Evolutionary conservation across 2,888 invertebrate species (phyloP).

Genomic region (Augochlorella aurata): DNA sequence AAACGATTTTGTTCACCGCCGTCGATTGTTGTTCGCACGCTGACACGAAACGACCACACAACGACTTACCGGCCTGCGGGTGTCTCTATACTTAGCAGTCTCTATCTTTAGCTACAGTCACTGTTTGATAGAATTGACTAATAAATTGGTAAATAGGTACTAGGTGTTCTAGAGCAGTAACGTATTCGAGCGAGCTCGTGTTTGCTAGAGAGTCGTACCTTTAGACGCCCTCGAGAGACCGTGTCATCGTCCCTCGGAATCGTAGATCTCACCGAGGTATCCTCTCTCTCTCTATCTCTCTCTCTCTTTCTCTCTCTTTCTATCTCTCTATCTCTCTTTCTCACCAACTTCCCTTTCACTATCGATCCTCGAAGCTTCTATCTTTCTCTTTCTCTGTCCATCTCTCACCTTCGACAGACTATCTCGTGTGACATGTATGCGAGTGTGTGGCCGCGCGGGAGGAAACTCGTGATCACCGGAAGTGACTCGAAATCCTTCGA

Average conservation of each 20-base stretch:
- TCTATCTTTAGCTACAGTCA: conserved; percentile 75
- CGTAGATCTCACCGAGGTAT: conserved; percentile 41
- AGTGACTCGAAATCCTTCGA: not conserved
- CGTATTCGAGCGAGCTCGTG: conserved; percentile 71
- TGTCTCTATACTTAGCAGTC: conserved; percentile 75
- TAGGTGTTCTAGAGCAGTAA: conserved; percentile 76
- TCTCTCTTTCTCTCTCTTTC: not conserved
- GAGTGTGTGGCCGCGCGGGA: not conserved
- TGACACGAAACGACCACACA: conserved; percentile 41
- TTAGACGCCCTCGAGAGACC: conserved; percentile 59
- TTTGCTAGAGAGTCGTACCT: conserved; percentile 70
- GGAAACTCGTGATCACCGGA: not conserved
- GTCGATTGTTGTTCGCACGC: conserved; percentile 9
- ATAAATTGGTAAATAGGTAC: conserved; percentile 75
- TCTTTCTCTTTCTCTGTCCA: conserved; percentile 1
- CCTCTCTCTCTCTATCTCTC: conserved; percentile 18
- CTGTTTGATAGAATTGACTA: conserved; percentile 78
- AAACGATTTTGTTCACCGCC: not conserved
- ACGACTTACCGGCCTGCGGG: conserved; percentile 62
- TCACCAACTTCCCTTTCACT: conserved; percentile 20
- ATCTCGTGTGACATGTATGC: conserved; percentile 4
- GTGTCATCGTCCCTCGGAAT: conserved; percentile 53
- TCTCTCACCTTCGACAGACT: conserved; percentile 2
- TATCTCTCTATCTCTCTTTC: not conserved
- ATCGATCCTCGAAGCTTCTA: conserved; percentile 27